Conservation (phyloP, 2,113 vertebrate genomes). For the Microcebus lehilahytsara region DNA sequence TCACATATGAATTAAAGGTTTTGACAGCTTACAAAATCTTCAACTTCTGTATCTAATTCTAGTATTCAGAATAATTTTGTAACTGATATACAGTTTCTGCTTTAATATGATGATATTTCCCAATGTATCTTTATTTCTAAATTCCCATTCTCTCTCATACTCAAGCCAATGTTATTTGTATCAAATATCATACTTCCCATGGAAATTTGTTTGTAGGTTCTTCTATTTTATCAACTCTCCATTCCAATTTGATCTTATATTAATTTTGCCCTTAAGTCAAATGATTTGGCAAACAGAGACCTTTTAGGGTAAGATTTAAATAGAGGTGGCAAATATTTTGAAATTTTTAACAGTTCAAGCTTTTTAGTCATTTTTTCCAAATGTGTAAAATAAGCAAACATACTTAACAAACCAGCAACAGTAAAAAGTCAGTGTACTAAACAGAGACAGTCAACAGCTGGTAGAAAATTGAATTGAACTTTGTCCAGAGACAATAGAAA, state of each 20-base stretch:
- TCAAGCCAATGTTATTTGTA: neutral
- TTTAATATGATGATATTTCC: neutral
- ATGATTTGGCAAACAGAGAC: neutral
- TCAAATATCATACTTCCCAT: neutral
- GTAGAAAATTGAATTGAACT: slow-evolving; percentile 75
- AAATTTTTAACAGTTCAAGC: slow-evolving; percentile 43
- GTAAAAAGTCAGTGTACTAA: slow-evolving; percentile 46
- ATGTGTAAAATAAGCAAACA: slow-evolving; percentile 52
- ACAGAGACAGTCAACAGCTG: slow-evolving; percentile 66
- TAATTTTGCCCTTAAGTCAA: slow-evolving; percentile 8
- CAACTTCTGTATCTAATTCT: neutral
- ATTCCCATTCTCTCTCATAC: neutral
- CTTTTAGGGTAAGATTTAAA: slow-evolving; percentile 1
- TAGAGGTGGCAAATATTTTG: slow-evolving; percentile 43
- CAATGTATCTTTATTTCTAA: slow-evolving; percentile 39
- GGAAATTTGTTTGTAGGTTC: neutral
- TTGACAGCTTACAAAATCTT: neutral
- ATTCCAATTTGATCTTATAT: neutral
- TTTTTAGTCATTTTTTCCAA: slow-evolving; percentile 10
- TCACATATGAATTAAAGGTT: neutral
- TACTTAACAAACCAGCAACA: slow-evolving; percentile 42
- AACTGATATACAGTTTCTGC: neutral
- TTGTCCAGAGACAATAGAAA: slow-evolving; percentile 73
- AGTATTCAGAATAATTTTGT: neutral
- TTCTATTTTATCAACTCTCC: slow-evolving; percentile 6